Evolutionary conservation across 64 coral and sea anemone species (phyloP).

Genomic region (Catalaphyllia jardinei): DNA sequence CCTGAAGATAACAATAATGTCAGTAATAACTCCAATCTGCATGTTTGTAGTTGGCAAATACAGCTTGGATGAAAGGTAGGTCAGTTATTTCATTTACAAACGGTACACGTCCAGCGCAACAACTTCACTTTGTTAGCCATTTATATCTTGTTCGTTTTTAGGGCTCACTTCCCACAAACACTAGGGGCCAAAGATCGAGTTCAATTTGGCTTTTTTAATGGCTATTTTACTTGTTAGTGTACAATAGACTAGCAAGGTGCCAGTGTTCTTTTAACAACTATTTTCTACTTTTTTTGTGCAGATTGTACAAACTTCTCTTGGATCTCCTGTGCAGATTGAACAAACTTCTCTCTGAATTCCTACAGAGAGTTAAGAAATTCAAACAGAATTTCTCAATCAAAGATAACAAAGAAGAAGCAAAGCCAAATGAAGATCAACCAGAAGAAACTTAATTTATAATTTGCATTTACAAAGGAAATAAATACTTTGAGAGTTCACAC

Average conservation of each 20-base stretch:
- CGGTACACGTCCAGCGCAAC: no score
- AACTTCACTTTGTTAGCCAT: no score
- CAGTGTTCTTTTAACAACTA: neutral
- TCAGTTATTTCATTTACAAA: neutral
- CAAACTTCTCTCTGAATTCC: neutral
- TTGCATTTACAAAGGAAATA: neutral
- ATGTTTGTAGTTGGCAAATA: slow-evolving; percentile 35
- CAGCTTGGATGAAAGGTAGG: slow-evolving; percentile 5
- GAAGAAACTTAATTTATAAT: neutral
- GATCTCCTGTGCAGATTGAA: neutral
- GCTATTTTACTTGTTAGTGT: no score
- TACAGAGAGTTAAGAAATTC: neutral
- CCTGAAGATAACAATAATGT: neutral
- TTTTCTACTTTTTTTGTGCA: neutral
- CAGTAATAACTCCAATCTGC: neutral
- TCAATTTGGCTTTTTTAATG: no score
- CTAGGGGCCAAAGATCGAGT: no score
- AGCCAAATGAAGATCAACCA: neutral
- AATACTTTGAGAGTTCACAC: no score
- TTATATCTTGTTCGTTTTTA: no score
- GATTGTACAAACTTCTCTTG: neutral
- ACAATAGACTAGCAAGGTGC: neutral
- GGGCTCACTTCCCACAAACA: no score
- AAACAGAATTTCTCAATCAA: neutral
- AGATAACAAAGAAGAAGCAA: neutral